Evolutionary conservation across 2,113 vertebrate genomes (phyloP), one percentile per base, ranked within the genome.

Genomic region (Pholis gunnellus): DNA sequence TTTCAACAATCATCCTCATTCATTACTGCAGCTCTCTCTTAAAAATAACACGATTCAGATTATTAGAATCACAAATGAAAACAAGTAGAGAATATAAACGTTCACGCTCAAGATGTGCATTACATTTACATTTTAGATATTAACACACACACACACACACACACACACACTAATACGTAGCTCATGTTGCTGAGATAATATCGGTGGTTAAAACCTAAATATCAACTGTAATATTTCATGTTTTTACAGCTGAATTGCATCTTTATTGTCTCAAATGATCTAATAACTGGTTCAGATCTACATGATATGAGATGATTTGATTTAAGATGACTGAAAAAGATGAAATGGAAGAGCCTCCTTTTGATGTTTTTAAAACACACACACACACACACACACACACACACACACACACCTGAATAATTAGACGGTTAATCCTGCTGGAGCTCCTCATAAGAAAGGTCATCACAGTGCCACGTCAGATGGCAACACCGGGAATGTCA

Each of bases 381-480:
- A 50, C 48, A 50, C 48, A 50, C 18, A 20, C 48, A 50, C 48
- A 50, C 48, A 50, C 48, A 22, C 48, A 50, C 48, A n/a, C 50
- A 65, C 17, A n/a, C 61, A 40, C 36, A 65, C n/a, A 2, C 22
- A 25, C 9, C 17, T 50, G 72, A 60, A 14, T 75, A 17, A 57
- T 59, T 1, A 34, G 46, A 59, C 38, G 8, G 57, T 15, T 42
- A 10, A 69, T 17, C 40, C 20, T 40, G 18, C n/a, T 2, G 0
- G 1, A 61, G 50, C 70, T 31, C 31, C 70, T 46, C 29, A 66
- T 18, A 3, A 31, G 50, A 64, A 74, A 87, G 79, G 82, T 81
- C 82, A 72, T 6, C 9, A 2, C 50, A 6, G 57, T 57, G 76
- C 9, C 54, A 46, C 64, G 42, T 65, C 82, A 76, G 20, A 63